A percentile compares a stretch with the other conserved stretches of the same genome.
Evolutionary conservation across 2,888 invertebrate species (phyloP).

Genomic region (Hermodice carunculata): DNA sequence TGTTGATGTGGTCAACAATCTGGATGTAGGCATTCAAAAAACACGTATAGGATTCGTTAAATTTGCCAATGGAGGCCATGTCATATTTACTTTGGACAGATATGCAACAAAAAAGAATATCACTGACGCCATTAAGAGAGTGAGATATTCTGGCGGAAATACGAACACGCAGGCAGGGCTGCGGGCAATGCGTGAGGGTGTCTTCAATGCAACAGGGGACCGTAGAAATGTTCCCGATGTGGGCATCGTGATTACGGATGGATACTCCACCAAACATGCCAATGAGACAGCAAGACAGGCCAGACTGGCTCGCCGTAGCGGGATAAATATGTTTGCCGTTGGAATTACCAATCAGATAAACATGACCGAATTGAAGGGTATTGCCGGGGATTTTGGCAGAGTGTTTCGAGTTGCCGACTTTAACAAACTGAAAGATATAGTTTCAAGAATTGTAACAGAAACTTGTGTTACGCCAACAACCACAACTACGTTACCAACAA

Average conservation of each 20-base stretch:
- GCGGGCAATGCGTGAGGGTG: conserved; percentile 3
- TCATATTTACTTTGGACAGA: too few species aligned
- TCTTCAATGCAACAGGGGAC: conserved; percentile 15
- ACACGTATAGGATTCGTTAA: conserved; percentile 21
- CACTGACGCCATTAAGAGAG: too few species aligned
- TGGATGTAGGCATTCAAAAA: conserved; percentile 15
- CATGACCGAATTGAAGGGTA: conserved; percentile 13
- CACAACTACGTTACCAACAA: conserved; percentile 14
- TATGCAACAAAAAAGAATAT: too few species aligned
- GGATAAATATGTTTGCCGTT: conserved; percentile 10
- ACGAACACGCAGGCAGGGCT: conserved; percentile 37
- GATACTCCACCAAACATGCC: conserved; percentile 5
- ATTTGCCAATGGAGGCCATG: too few species aligned
- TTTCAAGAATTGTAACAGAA: not conserved
- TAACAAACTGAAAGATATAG: not conserved
- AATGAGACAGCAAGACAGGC: conserved; percentile 14
- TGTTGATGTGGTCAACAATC: conserved; percentile 1
- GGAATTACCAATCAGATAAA: conserved; percentile 16
- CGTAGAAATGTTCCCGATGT: conserved; percentile 9
- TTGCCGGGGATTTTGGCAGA: conserved; percentile 1
- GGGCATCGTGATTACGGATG: conserved; percentile 23
- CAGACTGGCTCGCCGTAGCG: not conserved
- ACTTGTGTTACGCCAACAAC: conserved; percentile 20
- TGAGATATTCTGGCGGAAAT: conserved; percentile 26
- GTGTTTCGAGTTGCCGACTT: conserved; percentile 22